Conservation (phyloP, 2,113 vertebrate genomes). For the Scomber scombrus region DNA sequence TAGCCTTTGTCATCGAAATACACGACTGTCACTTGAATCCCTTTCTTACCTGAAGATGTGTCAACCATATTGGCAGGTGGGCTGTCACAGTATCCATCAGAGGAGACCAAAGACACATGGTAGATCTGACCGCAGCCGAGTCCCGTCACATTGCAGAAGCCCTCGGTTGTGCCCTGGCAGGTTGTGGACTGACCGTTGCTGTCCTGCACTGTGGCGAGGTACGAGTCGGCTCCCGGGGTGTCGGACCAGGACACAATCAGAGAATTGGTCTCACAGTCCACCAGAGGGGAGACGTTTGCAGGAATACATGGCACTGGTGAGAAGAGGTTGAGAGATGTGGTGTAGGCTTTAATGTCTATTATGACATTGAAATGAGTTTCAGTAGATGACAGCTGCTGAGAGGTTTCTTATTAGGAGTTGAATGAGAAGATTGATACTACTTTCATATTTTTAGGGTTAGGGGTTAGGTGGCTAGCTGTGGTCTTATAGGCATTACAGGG, state of each 20-base stretch:
- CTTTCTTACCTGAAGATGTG: conserved; percentile 75
- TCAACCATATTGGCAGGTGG: conserved; percentile 46
- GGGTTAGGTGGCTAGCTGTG: no score
- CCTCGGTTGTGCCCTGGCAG: conserved; percentile 71
- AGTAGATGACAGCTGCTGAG: no score
- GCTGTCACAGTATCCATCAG: conserved; percentile 82
- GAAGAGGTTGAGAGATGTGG: neutral
- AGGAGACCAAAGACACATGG: conserved; percentile 77
- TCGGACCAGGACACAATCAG: conserved; percentile 79
- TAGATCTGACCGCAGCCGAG: conserved; percentile 82
- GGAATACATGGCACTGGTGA: conserved; percentile 82
- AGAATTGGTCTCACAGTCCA: conserved; percentile 70
- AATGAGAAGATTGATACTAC: no score
- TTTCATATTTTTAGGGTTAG: no score
- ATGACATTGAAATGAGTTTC: neutral
- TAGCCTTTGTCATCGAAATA: neutral
- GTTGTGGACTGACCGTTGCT: conserved; percentile 67
- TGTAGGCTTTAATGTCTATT: neutral
- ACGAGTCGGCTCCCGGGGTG: conserved; percentile 78
- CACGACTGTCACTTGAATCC: neutral
- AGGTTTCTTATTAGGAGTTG: no score
- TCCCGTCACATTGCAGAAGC: conserved; percentile 75
- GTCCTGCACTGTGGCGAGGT: conserved; percentile 76
- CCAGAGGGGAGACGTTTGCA: conserved; percentile 44
- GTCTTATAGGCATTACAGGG: no score